A percentile compares a stretch with the other conserved stretches of the same genome.
Conservation (phyloP, 2,888 invertebrate genomes). For the Andrena flavipes region DNA sequence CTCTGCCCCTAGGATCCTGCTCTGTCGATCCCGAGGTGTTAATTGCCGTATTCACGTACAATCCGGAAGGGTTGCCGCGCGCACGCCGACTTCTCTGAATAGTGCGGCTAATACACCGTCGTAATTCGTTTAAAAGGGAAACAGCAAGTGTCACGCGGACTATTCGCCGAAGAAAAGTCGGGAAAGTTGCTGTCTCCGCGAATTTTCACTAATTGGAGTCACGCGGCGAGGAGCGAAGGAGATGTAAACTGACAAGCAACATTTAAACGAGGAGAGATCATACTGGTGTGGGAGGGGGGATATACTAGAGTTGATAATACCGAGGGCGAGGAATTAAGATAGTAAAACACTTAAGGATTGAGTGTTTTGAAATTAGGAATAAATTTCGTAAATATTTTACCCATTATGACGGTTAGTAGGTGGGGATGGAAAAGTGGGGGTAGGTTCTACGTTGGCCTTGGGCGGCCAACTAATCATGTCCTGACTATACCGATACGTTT, state of each 20-base stretch:
- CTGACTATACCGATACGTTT: too few relatives aligned
- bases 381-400: too few relatives aligned
- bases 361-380: too few relatives aligned
- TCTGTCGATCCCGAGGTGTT: constrained; percentile 78
- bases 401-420: too few relatives aligned
- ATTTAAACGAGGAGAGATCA: constrained; percentile 6
- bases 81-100: constrained; percentile 79
- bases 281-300: too few relatives aligned
- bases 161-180: constrained; percentile 66
- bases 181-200: constrained; percentile 39
- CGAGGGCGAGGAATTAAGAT: too few relatives aligned
- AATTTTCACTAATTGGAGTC: constrained; percentile 33
- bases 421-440: too few relatives aligned
- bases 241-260: constrained; percentile 14
- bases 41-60: constrained; percentile 83
- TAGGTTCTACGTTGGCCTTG: too few relatives aligned
- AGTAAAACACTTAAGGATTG: too few relatives aligned
- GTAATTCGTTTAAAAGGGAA: constrained; percentile 81
- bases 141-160: constrained; percentile 67
- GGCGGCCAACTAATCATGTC: too few relatives aligned
- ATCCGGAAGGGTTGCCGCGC: constrained; percentile 80
- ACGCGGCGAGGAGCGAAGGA: not conserved
- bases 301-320: too few relatives aligned
- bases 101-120: constrained; percentile 83
- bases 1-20: constrained; percentile 56